phyloP scores from a whole-genome alignment of 2,797 vertebrate genomes.

The Octomys mimax region DNA sequence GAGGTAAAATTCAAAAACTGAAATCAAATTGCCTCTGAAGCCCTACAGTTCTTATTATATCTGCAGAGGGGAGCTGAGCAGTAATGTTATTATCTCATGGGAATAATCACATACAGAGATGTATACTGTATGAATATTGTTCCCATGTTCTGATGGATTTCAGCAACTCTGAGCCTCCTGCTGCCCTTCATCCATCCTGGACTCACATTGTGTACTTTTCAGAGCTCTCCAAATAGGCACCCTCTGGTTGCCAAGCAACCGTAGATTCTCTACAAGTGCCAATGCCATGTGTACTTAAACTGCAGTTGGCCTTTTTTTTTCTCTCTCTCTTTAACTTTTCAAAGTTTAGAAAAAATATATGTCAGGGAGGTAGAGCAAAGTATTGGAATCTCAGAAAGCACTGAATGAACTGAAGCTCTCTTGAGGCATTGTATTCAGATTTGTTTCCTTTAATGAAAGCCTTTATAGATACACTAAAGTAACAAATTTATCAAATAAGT shows the following conservation, averaged over 20 bases:
- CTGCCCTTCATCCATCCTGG: conserved; percentile 63
- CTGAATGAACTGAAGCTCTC: background rate
- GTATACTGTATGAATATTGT: conserved; percentile 47
- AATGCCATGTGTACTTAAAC: conserved; percentile 72
- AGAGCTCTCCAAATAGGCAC: conserved; percentile 71
- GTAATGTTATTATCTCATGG: background rate
- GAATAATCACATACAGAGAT: conserved; percentile 57
- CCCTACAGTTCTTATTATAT: background rate
- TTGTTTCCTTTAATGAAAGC: background rate
- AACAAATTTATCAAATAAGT: background rate
- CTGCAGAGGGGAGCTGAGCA: background rate
- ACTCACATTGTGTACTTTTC: conserved; percentile 62
- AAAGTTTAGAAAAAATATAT: conserved; percentile 74
- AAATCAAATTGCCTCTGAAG: conserved; percentile 15
- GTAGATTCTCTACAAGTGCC: conserved; percentile 72
- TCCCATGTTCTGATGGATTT: conserved; percentile 51
- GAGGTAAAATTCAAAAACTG: conserved; percentile 37
- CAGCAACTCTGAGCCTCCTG: conserved; percentile 20
- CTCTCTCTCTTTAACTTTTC: conserved; percentile 63
- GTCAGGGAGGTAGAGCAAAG: conserved; percentile 7
- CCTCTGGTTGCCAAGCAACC: conserved; percentile 82
- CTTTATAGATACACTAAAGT: background rate
- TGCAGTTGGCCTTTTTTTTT: conserved; percentile 65
- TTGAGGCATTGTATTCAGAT: background rate
- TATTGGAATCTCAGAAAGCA: background rate